Evolutionary conservation across 2,113 vertebrate genomes (phyloP), one percentile per base, ranked within the genome.

Genomic region (Odontesthes bonariensis): DNA sequence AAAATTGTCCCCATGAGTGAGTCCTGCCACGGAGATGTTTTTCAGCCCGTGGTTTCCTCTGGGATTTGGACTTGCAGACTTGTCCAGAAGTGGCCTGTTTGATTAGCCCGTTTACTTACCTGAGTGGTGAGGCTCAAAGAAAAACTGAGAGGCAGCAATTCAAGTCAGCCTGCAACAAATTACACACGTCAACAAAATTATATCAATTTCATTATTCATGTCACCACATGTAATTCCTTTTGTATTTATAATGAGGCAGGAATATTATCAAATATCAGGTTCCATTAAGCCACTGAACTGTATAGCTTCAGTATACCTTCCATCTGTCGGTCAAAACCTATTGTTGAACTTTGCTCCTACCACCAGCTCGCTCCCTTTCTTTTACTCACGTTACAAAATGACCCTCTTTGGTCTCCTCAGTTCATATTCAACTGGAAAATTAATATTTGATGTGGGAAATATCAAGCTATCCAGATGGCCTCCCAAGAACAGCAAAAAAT

Each of bases 251-350:
- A 59, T 54, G 69, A 32, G 60, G 23, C 63, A 52, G 73, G 35
- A 59, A 46, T 67, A 75, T 82, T 81, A 87, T 86, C 75, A 67
- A 76, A 83, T 90, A 89, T 90, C 89, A 76, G 79, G 75, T 92
- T 90, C 52, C 69, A 64, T 81, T 71, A 6, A 76, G 80, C 82
- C 77, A 77, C 78, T 83, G 85, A 83, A 81, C 76, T 67, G 64
- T 79, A 79, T 75, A 72, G 54, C 59, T 76, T 69, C 70, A 81
- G 47, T 79, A 79, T 82, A 79, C 86, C 84, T 85, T 81, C 91
- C 92, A 94, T 93, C 91, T 93, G 91, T 84, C 87, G 78, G 73
- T 77, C 84, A 86, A 85, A 90, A 81, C 60, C 91, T 82, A 86
- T 91, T 86, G 87, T 89, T 89, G 75, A 91, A 84, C 69, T 71